phyloP scores from a whole-genome alignment of 2,113 vertebrate species.

The Leptobrachium leishanense region DNA sequence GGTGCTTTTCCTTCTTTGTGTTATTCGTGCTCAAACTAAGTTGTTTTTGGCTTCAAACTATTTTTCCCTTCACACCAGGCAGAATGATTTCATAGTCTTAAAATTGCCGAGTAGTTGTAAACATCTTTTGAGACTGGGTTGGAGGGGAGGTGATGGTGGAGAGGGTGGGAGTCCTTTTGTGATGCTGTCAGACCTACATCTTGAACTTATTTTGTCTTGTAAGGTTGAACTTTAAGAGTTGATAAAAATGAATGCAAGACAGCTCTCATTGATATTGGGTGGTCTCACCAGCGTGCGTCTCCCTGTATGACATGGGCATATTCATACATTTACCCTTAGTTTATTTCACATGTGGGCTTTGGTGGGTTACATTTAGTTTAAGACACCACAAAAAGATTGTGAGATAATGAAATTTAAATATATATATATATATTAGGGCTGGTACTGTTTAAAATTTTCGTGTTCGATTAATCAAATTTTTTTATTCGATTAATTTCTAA shows the following conservation, averaged over 20 bases:
- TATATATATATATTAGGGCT: too few species aligned
- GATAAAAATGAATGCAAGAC: slow-evolving; percentile 31
- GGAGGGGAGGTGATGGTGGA: slow-evolving; percentile 31
- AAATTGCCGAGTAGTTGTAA: slow-evolving; percentile 44
- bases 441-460: too few species aligned
- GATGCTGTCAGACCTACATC: slow-evolving; percentile 37
- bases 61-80: slow-evolving; percentile 28
- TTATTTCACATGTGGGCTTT: too few species aligned
- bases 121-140: slow-evolving; percentile 33
- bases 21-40: not conserved
- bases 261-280: slow-evolving; percentile 37
- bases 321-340: too few species aligned
- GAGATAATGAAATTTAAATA: too few species aligned
- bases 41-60: slow-evolving; percentile 26
- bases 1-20: slow-evolving; percentile 24
- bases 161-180: slow-evolving; percentile 13
- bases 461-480: too few species aligned
- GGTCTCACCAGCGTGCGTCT: slow-evolving; percentile 7
- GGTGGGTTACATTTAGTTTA: too few species aligned
- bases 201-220: slow-evolving; percentile 41
- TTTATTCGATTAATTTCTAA: too few species aligned
- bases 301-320: not conserved
- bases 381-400: too few species aligned
- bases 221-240: slow-evolving; percentile 28
- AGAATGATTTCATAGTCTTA: slow-evolving; percentile 44